A percentile compares a stretch with the other conserved stretches of the same genome.
Evolutionary conservation across 2,888 invertebrate genomes (phyloP).

Genomic region (Oxycera nigricornis): DNA sequence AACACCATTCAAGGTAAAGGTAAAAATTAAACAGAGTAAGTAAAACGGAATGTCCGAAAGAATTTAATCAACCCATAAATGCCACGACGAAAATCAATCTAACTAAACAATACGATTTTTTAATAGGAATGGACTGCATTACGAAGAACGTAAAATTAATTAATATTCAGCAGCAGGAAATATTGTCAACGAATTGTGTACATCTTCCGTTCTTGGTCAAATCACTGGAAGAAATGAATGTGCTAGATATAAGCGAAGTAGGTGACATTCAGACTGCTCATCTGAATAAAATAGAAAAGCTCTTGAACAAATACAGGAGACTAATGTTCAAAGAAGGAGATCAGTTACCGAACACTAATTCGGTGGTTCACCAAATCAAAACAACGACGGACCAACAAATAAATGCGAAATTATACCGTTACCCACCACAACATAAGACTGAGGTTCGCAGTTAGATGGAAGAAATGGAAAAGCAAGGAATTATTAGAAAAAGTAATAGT

Average conservation of each 20-base stretch:
- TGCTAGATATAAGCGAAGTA: constrained; percentile 41
- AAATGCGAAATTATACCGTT: constrained; percentile 42
- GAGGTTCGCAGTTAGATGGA: background rate
- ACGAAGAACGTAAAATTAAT: constrained; percentile 43
- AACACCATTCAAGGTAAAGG: constrained; percentile 42
- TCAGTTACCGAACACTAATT: too few relatives aligned
- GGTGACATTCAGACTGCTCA: constrained; percentile 37
- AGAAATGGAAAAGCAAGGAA: too few relatives aligned
- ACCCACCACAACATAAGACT: constrained; percentile 41
- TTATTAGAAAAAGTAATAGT: constrained; percentile 44
- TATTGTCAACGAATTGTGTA: constrained; percentile 38
- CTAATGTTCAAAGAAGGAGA: constrained; percentile 46
- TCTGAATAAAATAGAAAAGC: constrained; percentile 41
- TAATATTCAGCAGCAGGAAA: constrained; percentile 40
- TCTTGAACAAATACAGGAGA: constrained; percentile 43
- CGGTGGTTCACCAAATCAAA: too few relatives aligned
- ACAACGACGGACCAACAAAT: constrained; percentile 43
- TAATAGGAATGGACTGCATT: constrained; percentile 44
- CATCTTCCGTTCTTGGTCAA: constrained; percentile 42
- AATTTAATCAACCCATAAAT: constrained; percentile 44
- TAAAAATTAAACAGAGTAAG: constrained; percentile 31
- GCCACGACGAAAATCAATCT: constrained; percentile 43
- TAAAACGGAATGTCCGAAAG: constrained; percentile 44
- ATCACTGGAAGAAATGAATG: constrained; percentile 40
- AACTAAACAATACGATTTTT: constrained; percentile 45